phyloP scores from a whole-genome alignment of 2,888 invertebrate species.

The Rotaria socialis region DNA sequence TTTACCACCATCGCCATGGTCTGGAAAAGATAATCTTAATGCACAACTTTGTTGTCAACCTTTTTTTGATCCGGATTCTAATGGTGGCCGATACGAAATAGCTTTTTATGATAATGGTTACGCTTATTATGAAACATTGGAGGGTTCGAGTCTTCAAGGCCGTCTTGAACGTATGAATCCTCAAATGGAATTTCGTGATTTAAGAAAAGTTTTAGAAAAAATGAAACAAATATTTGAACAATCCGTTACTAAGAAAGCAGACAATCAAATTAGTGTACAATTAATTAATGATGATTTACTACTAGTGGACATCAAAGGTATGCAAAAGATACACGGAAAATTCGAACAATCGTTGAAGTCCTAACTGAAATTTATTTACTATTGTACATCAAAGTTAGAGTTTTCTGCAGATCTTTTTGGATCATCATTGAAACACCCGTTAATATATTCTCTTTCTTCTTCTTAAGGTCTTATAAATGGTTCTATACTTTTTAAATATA shows the following conservation, averaged over 20 bases:
- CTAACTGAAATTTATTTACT: not conserved
- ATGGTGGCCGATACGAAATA: not conserved
- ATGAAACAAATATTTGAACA: not conserved
- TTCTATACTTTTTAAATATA: not conserved
- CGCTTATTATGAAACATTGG: not conserved
- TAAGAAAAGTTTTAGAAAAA: not conserved
- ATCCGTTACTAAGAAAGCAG: not conserved
- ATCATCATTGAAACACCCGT: too few relatives aligned
- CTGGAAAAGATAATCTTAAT: not conserved
- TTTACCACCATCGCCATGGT: not conserved
- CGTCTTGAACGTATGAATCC: not conserved
- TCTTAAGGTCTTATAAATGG: not conserved
- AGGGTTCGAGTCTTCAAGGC: not conserved
- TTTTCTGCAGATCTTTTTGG: too few relatives aligned
- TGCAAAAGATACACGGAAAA: not conserved
- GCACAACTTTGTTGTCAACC: not conserved
- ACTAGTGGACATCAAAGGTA: not conserved
- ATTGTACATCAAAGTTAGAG: not conserved
- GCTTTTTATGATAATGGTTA: slow-evolving; percentile 34
- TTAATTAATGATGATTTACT: not conserved
- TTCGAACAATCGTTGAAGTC: too few relatives aligned
- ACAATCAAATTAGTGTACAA: not conserved
- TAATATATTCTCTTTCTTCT: too few relatives aligned
- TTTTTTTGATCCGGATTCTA: not conserved
- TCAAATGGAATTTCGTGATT: not conserved